These are phyloP conservation scores for Drosophila kanapiae DNA, from an alignment of 1,140 invertebrate genomes.

Conservation along the genomic window DNA sequence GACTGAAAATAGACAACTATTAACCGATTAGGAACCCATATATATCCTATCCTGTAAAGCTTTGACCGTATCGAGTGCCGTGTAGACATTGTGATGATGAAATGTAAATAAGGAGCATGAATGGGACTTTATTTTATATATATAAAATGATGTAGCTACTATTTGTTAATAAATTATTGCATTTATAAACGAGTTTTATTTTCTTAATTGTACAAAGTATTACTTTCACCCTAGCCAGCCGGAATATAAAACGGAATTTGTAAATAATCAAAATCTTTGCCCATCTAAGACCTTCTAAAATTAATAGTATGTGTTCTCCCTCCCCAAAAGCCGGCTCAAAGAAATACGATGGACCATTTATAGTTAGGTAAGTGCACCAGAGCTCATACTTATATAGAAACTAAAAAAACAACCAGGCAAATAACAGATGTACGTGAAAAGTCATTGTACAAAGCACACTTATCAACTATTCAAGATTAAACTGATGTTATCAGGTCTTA, in stretches of 20 bases:
- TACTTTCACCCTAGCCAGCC: background rate
- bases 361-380: constrained; percentile 40
- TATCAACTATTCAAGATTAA: constrained; percentile 45
- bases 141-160: constrained; percentile 37
- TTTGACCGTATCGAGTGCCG: constrained; percentile 25
- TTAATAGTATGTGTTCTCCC: background rate
- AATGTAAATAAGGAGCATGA: constrained; percentile 33
- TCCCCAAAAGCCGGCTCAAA: constrained; percentile 44
- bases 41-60: constrained; percentile 8
- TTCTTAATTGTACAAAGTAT: background rate
- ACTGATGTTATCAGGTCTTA: constrained; percentile 48
- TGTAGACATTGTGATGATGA: constrained; percentile 4
- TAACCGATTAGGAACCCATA: constrained; percentile 25
- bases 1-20: constrained; percentile 35
- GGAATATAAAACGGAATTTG: constrained; percentile 9
- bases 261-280: constrained; percentile 1
- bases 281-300: background rate
- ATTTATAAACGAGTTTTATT: constrained; percentile 36
- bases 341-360: constrained; percentile 52
- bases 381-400: background rate
- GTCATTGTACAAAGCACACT: constrained; percentile 12
- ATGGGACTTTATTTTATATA: constrained; percentile 42
- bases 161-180: constrained; percentile 56
- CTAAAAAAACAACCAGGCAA: constrained; percentile 1
- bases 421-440: constrained; percentile 28